Evolutionary conservation across 2,797 vertebrate genomes (phyloP), one percentile per base, ranked within the genome.

Genomic region (Centropyge bicolor): DNA sequence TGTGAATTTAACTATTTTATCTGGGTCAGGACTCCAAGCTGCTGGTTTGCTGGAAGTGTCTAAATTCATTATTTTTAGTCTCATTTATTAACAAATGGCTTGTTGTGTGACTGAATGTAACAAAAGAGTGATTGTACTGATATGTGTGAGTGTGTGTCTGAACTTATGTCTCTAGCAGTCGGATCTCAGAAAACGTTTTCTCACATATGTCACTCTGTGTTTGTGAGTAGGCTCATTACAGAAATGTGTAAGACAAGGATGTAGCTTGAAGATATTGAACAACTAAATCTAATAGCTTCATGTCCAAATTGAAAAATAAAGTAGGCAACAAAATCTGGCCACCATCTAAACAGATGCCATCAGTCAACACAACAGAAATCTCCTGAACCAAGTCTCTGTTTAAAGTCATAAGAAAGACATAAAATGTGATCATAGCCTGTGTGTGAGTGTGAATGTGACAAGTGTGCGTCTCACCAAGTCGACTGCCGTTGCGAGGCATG

Each of bases 401-500:
- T 48, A 19, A 46, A 43, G 61, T 27, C 31, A 61, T 1, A 46
- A 27, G 4, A 57, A 46, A 70, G 13, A 43, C 8, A 20, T 60
- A 8, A 45, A 76, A 69, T 17, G 27, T 48, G 46, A 74, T n/a
- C 2, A 6, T 5, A 19, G 27, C 43, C 54, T 45, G 46, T 49
- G 27, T 72, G 45, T 41, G 31, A 56, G 54, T 40, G 31, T 35
- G 19, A 48, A 31, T 36, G n/a, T n/a, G 22, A 49, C 2, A 84
- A 43, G 52, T 16, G n/a, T 31, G 46, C 45, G 0, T 88, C 94
- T 97, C 95, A 99, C 97, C 98, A 76, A 99, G 95, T 91, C 97
- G 96, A 93, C 97, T 97, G 86, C 97, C 97, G 75, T 98, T 98
- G 89, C 97, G 97, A 81, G 97, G 97, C 96, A 98, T 96, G 83